phyloP scores from a whole-genome alignment of 2,797 vertebrate genomes.

The Nannoperca australis region DNA sequence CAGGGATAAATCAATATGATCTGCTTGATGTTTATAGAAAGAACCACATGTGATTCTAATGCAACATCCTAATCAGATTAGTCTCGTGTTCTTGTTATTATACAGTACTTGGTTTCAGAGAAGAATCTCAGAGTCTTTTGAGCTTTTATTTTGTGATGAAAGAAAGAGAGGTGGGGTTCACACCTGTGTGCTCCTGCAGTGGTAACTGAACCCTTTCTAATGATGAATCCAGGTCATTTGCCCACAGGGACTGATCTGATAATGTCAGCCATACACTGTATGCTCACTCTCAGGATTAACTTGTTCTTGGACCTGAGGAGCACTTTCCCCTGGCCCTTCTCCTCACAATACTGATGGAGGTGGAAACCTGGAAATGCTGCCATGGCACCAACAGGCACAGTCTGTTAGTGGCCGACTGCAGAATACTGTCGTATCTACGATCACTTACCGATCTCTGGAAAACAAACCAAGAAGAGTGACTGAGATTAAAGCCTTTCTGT shows the following conservation, averaged over 20 bases:
- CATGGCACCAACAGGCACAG: not conserved
- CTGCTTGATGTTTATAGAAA: not conserved
- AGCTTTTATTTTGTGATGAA: conserved; percentile 36
- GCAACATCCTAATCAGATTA: not conserved
- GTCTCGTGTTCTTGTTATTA: not conserved
- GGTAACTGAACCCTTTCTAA: conserved; percentile 42
- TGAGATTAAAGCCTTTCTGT: not conserved
- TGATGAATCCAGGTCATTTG: conserved; percentile 55
- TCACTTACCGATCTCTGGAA: not conserved
- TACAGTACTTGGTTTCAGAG: conserved; percentile 8
- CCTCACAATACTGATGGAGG: conserved; percentile 3
- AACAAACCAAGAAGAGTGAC: not conserved
- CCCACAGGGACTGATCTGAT: conserved; percentile 50
- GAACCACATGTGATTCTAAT: not conserved
- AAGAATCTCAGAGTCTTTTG: conserved; percentile 26
- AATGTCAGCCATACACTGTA: conserved; percentile 13
- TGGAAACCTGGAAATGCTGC: conserved; percentile 3
- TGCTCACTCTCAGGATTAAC: conserved; percentile 27
- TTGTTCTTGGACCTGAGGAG: conserved; percentile 33
- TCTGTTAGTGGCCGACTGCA: not conserved
- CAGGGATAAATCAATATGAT: not conserved
- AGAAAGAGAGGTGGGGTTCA: conserved; percentile 40
- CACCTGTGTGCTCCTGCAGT: conserved; percentile 28
- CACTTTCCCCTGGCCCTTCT: conserved; percentile 13
- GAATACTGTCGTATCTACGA: not conserved